A percentile compares a stretch with the other conserved stretches of the same genome.
phyloP scores from a whole-genome alignment of 2,888 invertebrate species.

The Julus scandinavius region DNA sequence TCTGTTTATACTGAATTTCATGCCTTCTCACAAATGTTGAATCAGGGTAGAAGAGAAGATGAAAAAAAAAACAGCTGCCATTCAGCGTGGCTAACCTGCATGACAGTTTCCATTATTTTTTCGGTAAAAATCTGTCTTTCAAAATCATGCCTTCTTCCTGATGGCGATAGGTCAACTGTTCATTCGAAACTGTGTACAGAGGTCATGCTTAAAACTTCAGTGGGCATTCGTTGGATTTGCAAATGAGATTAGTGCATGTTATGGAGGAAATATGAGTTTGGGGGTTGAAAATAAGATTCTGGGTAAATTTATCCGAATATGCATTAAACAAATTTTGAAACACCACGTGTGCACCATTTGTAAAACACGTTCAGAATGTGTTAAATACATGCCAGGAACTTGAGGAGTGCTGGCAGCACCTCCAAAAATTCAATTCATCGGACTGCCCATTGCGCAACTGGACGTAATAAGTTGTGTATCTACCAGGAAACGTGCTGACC shows the following conservation, averaged over 20 bases:
- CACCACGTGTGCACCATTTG: too few species aligned
- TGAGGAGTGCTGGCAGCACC: too few species aligned
- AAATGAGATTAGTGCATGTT: too few species aligned
- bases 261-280: too few species aligned
- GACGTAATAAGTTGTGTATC: background rate
- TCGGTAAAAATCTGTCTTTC: conserved; percentile 31
- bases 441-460: background rate
- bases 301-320: too few species aligned
- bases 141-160: conserved; percentile 42
- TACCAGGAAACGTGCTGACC: background rate
- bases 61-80: background rate
- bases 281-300: too few species aligned
- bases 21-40: conserved; percentile 2
- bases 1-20: background rate
- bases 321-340: too few species aligned
- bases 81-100: conserved; percentile 1
- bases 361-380: too few species aligned
- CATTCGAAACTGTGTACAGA: background rate
- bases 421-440: background rate
- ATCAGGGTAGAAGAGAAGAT: background rate
- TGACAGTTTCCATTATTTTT: conserved; percentile 23
- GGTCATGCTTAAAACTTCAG: background rate
- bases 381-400: too few species aligned
- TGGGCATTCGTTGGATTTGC: background rate
- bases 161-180: conserved; percentile 28